These are phyloP conservation scores for Ochropleura leucogaster DNA, from an alignment of 2,888 invertebrate genomes.

Conservation along the genomic window DNA sequence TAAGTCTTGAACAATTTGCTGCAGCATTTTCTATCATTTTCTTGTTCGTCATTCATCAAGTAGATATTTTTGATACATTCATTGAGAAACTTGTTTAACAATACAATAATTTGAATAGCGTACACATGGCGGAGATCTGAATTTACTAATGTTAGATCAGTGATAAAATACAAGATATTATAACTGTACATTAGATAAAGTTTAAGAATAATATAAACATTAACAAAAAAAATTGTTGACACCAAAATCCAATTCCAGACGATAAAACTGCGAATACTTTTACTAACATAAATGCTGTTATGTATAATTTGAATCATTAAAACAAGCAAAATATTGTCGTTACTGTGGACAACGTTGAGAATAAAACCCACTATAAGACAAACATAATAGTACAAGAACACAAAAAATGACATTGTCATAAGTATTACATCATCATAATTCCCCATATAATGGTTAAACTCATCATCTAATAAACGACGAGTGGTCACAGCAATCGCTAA, in stretches of 20 bases:
- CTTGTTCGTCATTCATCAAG: not conserved
- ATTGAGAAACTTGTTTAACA: constrained; percentile 28
- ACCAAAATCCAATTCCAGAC: constrained; percentile 47
- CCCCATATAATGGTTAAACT: not conserved
- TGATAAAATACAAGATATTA: constrained; percentile 1
- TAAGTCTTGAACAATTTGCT: constrained; percentile 12
- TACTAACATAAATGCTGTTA: constrained; percentile 1
- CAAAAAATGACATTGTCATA: not conserved
- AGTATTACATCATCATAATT: not conserved
- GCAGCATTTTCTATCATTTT: constrained; percentile 9
- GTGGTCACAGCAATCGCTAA: not conserved
- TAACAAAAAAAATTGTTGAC: not conserved
- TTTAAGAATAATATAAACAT: not conserved
- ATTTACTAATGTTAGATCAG: not conserved
- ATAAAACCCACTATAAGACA: not conserved
- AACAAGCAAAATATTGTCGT: constrained; percentile 32
- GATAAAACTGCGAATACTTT: constrained; percentile 10
- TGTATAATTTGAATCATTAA: constrained; percentile 25
- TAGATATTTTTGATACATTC: constrained; percentile 3
- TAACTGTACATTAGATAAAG: not conserved
- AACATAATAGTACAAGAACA: not conserved
- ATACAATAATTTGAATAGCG: constrained; percentile 15
- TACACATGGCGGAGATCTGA: no score
- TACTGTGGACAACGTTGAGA: constrained; percentile 1
- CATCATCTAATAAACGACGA: not conserved